A percentile compares a stretch with the other conserved stretches of the same genome.
These are phyloP conservation scores for Drosophila lacteicornis DNA, from an alignment of 1,140 invertebrate genomes.

Conservation along the genomic window DNA sequence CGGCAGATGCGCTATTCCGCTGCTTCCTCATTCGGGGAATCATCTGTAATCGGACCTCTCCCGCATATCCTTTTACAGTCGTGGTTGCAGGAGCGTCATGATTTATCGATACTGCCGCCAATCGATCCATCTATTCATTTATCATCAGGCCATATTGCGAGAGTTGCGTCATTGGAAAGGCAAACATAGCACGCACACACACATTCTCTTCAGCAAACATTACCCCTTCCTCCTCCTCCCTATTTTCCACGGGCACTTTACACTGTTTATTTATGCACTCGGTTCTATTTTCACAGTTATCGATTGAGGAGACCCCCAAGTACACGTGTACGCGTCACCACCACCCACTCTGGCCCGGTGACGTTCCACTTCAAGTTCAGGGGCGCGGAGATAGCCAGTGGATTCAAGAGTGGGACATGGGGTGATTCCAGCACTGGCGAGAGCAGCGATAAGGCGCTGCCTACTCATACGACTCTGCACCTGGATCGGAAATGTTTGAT, in stretches of 20 bases:
- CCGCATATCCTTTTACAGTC: constrained; percentile 51
- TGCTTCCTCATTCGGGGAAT: constrained; percentile 11
- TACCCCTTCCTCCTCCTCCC: constrained; percentile 7
- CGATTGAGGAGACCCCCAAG: constrained; percentile 48
- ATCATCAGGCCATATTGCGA: constrained; percentile 43
- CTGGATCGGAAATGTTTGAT: constrained; percentile 56
- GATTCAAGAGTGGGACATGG: constrained; percentile 37
- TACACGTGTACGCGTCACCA: constrained; percentile 39
- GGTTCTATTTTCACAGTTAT: constrained; percentile 66
- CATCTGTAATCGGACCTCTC: constrained; percentile 5
- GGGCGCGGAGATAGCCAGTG: constrained; percentile 53
- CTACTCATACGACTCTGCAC: constrained; percentile 45
- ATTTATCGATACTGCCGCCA: constrained; percentile 17
- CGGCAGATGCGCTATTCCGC: constrained; percentile 5
- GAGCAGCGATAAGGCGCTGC: constrained; percentile 24
- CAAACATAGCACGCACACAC: constrained; percentile 57
- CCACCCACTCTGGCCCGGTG: constrained; percentile 6
- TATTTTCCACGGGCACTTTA: constrained; percentile 24
- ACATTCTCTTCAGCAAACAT: constrained; percentile 25
- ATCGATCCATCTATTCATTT: constrained; percentile 6
- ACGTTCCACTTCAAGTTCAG: constrained; percentile 69
- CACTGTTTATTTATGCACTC: constrained; percentile 72
- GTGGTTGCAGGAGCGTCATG: constrained; percentile 20
- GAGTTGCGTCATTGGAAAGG: constrained; percentile 75
- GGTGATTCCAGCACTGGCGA: constrained; percentile 42